Percentiles rank a stretch among this genome's conserved stretches.
Evolutionary conservation across 2,113 vertebrate species (phyloP).

Genomic region (Chamaetylas fuelleborni): DNA sequence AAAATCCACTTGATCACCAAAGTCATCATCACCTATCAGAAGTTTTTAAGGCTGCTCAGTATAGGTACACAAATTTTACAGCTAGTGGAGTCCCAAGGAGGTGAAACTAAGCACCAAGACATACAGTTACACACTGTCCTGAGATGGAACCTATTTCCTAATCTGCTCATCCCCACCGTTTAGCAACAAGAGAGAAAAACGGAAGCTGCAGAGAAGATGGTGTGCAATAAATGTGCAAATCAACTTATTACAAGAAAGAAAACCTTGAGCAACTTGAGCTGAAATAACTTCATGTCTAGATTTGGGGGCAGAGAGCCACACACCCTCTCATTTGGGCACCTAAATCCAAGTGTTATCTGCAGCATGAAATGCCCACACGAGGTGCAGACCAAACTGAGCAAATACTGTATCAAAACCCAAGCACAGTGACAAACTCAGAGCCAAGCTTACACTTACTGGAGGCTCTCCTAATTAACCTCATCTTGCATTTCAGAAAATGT

Average conservation of each 20-base stretch:
- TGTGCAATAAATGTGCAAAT: slow-evolving; percentile 1
- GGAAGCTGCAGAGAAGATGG: slow-evolving; percentile 17
- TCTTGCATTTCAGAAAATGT: background rate
- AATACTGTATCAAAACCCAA: background rate
- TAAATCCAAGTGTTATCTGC: background rate
- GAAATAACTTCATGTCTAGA: background rate
- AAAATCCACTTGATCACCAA: background rate
- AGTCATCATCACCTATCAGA: background rate
- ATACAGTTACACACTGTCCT: background rate
- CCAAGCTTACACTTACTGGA: background rate
- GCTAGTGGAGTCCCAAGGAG: background rate
- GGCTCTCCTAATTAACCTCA: background rate
- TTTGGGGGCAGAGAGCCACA: background rate
- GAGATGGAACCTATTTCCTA: slow-evolving; percentile 26
- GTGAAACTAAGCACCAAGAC: background rate
- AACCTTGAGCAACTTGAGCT: slow-evolving; percentile 36
- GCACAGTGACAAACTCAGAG: background rate
- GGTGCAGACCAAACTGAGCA: background rate
- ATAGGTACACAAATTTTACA: background rate
- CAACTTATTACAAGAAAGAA: background rate
- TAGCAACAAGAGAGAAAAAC: slow-evolving; percentile 41
- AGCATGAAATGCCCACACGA: rapidly evolving
- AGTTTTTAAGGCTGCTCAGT: background rate
- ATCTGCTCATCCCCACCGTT: background rate
- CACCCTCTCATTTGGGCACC: background rate